Evolutionary conservation across 2,888 invertebrate genomes (phyloP).

Genomic region (Dryobotodes eremita): DNA sequence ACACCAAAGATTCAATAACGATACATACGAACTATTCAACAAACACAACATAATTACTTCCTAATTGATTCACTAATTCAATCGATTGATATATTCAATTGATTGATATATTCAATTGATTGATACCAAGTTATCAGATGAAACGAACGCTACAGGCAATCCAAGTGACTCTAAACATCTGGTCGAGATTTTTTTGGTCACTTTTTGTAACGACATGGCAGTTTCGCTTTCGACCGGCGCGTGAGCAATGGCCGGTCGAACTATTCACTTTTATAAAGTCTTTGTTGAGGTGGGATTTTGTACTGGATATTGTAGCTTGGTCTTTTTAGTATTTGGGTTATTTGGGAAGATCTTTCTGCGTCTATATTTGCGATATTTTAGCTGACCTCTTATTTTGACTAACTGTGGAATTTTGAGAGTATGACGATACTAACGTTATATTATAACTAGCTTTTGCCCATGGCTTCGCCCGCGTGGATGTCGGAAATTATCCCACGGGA

Average conservation of each 20-base stretch:
- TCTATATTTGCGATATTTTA: not conserved
- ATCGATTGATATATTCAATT: conserved; percentile 6
- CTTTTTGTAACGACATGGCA: conserved; percentile 70
- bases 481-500: no score
- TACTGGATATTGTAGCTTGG: not conserved
- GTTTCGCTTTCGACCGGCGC: conserved; percentile 83
- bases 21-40: not conserved
- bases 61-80: conserved; percentile 36
- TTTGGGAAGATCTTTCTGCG: not conserved
- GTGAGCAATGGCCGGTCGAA: conserved; percentile 40
- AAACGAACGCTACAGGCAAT: conserved; percentile 25
- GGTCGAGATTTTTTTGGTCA: conserved; percentile 59
- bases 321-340: not conserved
- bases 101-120: conserved; percentile 22
- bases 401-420: not conserved
- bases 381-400: not conserved
- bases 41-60: conserved; percentile 8
- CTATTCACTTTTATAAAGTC: conserved; percentile 58
- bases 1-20: not conserved
- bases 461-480: no score
- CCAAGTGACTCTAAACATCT: conserved; percentile 66
- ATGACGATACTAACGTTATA: no score
- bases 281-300: conserved; percentile 44
- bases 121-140: conserved; percentile 32
- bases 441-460: no score